Evolutionary conservation across 1,140 invertebrate species (phyloP).

Genomic region (Chrysopa pallens): DNA sequence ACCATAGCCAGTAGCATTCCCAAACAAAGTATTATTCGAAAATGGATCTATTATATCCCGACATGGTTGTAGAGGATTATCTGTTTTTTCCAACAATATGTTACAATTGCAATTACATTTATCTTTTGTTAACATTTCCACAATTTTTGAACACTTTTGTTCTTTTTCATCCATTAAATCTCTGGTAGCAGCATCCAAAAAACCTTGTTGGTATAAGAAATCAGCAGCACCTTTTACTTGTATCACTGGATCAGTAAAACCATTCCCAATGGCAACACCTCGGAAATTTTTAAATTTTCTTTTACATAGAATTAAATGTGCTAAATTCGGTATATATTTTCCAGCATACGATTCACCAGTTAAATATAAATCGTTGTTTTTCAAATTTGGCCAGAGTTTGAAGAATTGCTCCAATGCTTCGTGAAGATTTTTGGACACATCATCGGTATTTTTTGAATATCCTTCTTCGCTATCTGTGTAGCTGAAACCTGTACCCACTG

Average conservation of each 20-base stretch:
- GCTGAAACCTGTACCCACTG: slow-evolving; percentile 66
- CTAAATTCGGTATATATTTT: slow-evolving; percentile 65
- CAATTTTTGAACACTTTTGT: slow-evolving; percentile 27
- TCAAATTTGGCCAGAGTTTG: slow-evolving; percentile 46
- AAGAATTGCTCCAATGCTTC: slow-evolving; percentile 52
- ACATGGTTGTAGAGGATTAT: slow-evolving; percentile 26
- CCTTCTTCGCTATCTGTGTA: slow-evolving; percentile 44
- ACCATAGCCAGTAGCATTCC: slow-evolving; percentile 58
- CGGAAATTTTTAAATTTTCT: slow-evolving; percentile 47
- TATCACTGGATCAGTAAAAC: slow-evolving; percentile 60
- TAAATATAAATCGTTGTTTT: slow-evolving; percentile 50
- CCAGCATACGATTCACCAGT: slow-evolving; percentile 80
- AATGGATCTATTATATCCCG: background rate
- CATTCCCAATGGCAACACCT: slow-evolving; percentile 72
- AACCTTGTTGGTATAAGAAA: slow-evolving; percentile 64
- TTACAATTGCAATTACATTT: slow-evolving; percentile 4
- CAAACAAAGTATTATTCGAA: slow-evolving; percentile 29
- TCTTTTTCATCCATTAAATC: slow-evolving; percentile 40
- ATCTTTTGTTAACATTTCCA: slow-evolving; percentile 24
- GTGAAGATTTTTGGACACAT: slow-evolving; percentile 47
- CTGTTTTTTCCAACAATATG: slow-evolving; percentile 40
- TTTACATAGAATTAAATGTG: slow-evolving; percentile 49
- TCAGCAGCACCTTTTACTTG: slow-evolving; percentile 55
- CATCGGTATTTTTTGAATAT: slow-evolving; percentile 41
- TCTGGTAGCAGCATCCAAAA: slow-evolving; percentile 48